Percentiles rank a stretch among this genome's conserved stretches.
Evolutionary conservation across 2,113 vertebrate species (phyloP).

Genomic region (Mungos mungo): DNA sequence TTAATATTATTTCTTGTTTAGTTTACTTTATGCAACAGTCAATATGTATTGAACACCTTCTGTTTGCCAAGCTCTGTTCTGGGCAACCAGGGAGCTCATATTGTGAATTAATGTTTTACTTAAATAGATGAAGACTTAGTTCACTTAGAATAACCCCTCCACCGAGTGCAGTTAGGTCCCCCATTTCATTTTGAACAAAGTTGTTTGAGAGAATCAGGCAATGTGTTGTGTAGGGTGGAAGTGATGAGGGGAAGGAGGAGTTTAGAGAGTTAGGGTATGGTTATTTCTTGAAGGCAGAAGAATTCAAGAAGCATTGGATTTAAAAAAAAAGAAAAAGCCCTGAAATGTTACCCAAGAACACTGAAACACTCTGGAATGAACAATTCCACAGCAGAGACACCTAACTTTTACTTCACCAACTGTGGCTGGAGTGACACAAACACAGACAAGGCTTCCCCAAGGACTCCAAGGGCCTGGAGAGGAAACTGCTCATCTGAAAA

Average conservation of each 20-base stretch:
- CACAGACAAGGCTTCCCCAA: background rate
- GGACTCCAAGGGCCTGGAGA: accelerated
- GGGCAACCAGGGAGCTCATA: background rate
- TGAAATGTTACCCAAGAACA: background rate
- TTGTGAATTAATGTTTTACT: background rate
- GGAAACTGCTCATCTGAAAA: background rate
- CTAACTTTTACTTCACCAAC: background rate
- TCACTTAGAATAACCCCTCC: background rate
- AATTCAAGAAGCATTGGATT: background rate
- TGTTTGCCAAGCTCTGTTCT: background rate
- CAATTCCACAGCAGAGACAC: background rate
- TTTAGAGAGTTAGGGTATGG: background rate
- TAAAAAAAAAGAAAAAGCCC: background rate
- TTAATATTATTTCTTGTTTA: slow-evolving; percentile 1
- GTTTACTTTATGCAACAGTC: background rate
- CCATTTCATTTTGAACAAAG: background rate
- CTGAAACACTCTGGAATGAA: background rate
- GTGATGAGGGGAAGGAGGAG: background rate
- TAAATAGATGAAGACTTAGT: background rate
- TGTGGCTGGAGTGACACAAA: background rate
- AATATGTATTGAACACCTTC: background rate
- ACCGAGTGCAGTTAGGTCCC: background rate
- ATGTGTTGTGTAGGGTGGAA: background rate
- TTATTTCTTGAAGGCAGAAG: background rate
- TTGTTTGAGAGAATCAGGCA: background rate